Evolutionary conservation across 2,797 vertebrate species (phyloP).

Genomic region (Podarcis lilfordi): DNA sequence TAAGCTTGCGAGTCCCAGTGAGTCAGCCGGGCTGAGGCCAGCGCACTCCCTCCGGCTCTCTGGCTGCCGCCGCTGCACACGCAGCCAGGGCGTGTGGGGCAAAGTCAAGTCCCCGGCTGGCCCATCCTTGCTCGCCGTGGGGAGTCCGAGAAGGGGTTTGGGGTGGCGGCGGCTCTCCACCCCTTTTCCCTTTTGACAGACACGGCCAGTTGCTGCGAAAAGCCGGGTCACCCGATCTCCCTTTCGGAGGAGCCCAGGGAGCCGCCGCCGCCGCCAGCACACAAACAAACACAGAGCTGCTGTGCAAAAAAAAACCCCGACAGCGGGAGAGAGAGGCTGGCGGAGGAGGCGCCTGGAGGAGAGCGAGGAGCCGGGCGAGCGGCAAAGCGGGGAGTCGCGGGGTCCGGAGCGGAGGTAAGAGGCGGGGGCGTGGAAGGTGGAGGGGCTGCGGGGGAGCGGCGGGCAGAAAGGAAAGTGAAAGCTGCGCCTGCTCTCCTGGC

Average conservation of each 20-base stretch:
- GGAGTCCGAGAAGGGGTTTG: not conserved
- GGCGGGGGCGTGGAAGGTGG: not conserved
- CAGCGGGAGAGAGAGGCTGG: not conserved
- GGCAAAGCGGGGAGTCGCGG: not conserved
- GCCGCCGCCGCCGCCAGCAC: slow-evolving; percentile 28
- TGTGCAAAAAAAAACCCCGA: not conserved
- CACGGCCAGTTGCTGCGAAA: slow-evolving; percentile 33
- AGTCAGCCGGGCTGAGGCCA: not conserved
- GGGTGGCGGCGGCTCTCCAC: not conserved
- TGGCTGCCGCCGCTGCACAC: not conserved
- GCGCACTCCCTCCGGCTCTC: not conserved
- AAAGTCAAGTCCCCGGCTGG: not conserved
- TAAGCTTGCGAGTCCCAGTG: not conserved
- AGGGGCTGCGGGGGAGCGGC: not conserved
- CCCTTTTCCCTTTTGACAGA: slow-evolving; percentile 4
- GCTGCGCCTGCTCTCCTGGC: not conserved
- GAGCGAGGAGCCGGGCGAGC: not conserved
- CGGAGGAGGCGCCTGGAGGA: not conserved
- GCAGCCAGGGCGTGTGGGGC: not conserved
- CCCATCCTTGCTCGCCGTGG: slow-evolving; percentile 50
- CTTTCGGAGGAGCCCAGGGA: slow-evolving; percentile 38
- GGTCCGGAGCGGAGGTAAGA: not conserved
- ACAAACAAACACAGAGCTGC: not conserved
- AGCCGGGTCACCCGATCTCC: slow-evolving; percentile 45
- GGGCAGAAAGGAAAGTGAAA: too few species aligned